Conservation (phyloP, 2,888 invertebrate genomes). For the Atherix ibis region DNA sequence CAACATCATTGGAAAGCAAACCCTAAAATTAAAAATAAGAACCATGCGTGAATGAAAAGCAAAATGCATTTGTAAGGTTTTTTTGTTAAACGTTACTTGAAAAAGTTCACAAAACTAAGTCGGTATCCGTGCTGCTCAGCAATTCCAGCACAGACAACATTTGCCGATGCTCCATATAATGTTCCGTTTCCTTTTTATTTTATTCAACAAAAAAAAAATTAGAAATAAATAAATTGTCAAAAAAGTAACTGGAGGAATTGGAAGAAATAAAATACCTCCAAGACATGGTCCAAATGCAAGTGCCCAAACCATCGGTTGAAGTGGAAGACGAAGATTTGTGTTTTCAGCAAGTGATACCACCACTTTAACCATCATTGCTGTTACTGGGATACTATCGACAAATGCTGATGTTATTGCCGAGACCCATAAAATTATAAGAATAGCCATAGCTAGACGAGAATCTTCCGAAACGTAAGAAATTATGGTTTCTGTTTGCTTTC, state of each 20-base stretch:
- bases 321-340: conserved; percentile 48
- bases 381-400: conserved; percentile 80
- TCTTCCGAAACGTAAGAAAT: conserved; percentile 49
- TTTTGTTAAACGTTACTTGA: conserved; percentile 46
- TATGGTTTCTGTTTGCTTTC: conserved; percentile 48
- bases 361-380: conserved; percentile 81
- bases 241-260: too few species aligned
- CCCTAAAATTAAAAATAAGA: conserved; percentile 35
- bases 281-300: conserved; percentile 76
- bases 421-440: conserved; percentile 71
- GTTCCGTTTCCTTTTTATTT: conserved; percentile 87
- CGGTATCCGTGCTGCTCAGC: conserved; percentile 84
- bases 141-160: conserved; percentile 81
- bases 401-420: conserved; percentile 75
- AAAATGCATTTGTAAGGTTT: background rate
- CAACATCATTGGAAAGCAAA: conserved; percentile 73
- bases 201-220: too few species aligned
- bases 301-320: conserved; percentile 73
- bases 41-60: background rate
- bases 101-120: conserved; percentile 68
- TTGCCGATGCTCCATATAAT: conserved; percentile 76
- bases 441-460: conserved; percentile 51
- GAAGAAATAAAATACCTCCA: conserved; percentile 45
- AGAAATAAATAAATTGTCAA: background rate
- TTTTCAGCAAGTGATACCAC: conserved; percentile 55